Evolutionary conservation across 2,797 vertebrate genomes (phyloP), one percentile per base, ranked within the genome.

Genomic region (Rhabdophis nuchalis): DNA sequence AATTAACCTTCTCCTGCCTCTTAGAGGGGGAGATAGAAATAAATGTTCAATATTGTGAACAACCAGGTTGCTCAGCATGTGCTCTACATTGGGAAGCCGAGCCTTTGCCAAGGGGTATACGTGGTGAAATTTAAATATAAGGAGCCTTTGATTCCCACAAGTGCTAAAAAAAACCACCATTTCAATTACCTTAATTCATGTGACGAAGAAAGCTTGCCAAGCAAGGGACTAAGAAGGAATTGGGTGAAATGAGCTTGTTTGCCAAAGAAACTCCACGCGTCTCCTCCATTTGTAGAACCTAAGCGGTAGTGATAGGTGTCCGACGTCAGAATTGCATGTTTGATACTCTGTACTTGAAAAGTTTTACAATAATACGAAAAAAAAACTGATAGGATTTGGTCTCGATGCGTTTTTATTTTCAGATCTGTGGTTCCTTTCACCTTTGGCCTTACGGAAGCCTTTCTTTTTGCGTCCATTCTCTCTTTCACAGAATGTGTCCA

Each of bases 401-500:
- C 94, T 91, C 96, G 92, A 92, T 96, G 97, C 96, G 95, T 96
- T 98, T 96, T 98, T 98, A 97, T 98, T 98, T 98, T 96, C 95
- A 96, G 95, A 96, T 97, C 95, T 97, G 97, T 97, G 97, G 97
- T 95, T 97, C 96, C 97, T 97, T 95, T 96, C 97, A 98, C 97
- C 97, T 97, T 98, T 93, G 95, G 98, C 98, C 98, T 99, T 99
- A 99, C 96, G 98, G 96, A 97, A 97, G 96, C 96, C 96, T 96
- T 96, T 95, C 94, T 97, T 97, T 93, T 94, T 54, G 93, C 94
- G 56, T 92, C 95, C 92, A 52, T 64, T n/a, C 96, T 96, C 68
- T 27, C 92, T n/a, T n/a, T 61, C 89, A 93, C 94, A 57, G 77
- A 87, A 92, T 92, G 90, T 95, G 18, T 93, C 90, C 27, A 58